These are phyloP conservation scores for Poecile atricapillus DNA, from an alignment of 2,113 vertebrate species.

Conservation along the genomic window DNA sequence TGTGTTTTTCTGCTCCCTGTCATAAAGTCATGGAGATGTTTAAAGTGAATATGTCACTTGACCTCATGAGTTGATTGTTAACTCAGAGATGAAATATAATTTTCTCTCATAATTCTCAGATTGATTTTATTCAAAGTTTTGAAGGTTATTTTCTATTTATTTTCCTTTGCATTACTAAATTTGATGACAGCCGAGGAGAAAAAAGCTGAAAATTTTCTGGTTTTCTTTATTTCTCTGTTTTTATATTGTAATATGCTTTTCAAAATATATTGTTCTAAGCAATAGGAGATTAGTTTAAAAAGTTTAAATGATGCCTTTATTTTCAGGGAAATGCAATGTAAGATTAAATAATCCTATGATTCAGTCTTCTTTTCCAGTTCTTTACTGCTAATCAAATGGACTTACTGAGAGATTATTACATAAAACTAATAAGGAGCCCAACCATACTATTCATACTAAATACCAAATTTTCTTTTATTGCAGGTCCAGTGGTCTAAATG, in stretches of 20 bases:
- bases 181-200: neutral
- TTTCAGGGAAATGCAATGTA: neutral
- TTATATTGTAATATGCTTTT: neutral
- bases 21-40: slow-evolving; percentile 28
- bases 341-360: neutral
- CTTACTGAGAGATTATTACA: neutral
- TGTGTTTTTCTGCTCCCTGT: slow-evolving; percentile 7
- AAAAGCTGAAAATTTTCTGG: neutral
- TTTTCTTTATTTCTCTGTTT: neutral
- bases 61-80: neutral
- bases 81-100: neutral
- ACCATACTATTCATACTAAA: neutral
- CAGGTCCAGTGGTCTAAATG: neutral
- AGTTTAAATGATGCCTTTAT: neutral
- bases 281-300: neutral
- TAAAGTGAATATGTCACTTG: neutral
- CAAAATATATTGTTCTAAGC: neutral
- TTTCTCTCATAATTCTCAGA: neutral
- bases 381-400: neutral
- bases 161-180: neutral
- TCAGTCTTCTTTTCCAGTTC: neutral
- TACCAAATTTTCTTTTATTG: neutral
- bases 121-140: neutral
- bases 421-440: neutral
- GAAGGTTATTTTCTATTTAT: neutral